Base-by-base conservation (phyloP, 2,797 vertebrate species). In the Perdix hodgsoniae region DNA sequence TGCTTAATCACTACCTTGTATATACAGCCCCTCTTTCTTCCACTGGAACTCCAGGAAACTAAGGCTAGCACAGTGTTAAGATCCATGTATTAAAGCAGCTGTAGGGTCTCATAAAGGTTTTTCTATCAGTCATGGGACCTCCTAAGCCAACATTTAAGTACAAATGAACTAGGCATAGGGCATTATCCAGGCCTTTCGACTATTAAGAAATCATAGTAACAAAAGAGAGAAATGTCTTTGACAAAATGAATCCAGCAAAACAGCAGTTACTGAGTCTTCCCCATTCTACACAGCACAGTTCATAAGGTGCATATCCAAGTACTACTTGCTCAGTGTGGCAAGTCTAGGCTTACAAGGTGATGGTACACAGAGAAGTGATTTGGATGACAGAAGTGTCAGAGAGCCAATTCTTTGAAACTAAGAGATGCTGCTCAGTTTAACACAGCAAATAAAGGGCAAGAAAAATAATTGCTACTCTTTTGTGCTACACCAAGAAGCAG, bases 401-500 rank as follows among this genome's bases (percentile, higher is more conserved):
- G 42, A 60, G 47, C 14, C 16, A 84, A 5, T 37, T 86, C 27
- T 87, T n/a, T 35, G 29, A 67, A 17, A 74, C 17, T 47, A 70
- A 56, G 37, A 90, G 39, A 79, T 40, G 39, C 5, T 79, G 29
- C 15, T 70, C 40, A 39, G 42, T 33, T 57, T 78, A 73, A 27
- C 5, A 45, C 0, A 52, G 56, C 10, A 56, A 88, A 83, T 29
- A 54, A 94, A 90, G 18, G 9, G 54, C 50, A 14, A 72, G 19
- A 86, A 35, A 78, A 69, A 88, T 75, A 24, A 83, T 27, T 66
- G 56, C 54, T 93, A 73, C 19, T 82, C 26, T 86, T 91, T 50
- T 1, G 1, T 45, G 35, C 35, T 71, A 0, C 37, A 66, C 45
- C 73, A 94, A 66, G 54, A 60, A 76, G 15, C 7, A 54, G 26